A percentile compares a stretch with the other conserved stretches of the same genome.
Evolutionary conservation across 1,140 invertebrate species (phyloP).

Genomic region (Conopomorpha cramerella): DNA sequence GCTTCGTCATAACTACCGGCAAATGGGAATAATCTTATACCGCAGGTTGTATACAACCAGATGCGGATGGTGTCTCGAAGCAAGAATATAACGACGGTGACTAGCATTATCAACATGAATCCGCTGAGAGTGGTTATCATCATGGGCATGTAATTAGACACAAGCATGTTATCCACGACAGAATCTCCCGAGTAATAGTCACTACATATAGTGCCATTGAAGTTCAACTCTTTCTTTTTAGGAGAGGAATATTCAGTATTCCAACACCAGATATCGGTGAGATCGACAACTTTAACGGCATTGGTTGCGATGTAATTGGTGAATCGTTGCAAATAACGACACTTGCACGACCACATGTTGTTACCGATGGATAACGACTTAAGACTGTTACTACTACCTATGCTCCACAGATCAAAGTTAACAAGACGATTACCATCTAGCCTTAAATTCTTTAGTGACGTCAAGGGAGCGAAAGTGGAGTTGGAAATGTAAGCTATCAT

Average conservation of each 20-base stretch:
- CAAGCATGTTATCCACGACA: slow-evolving; percentile 80
- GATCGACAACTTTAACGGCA: slow-evolving; percentile 75
- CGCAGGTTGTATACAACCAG: slow-evolving; percentile 88
- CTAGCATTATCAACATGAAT: slow-evolving; percentile 71
- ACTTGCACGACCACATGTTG: slow-evolving; percentile 90
- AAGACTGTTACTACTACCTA: slow-evolving; percentile 70
- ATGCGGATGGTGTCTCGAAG: slow-evolving; percentile 83
- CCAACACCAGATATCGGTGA: slow-evolving; percentile 76
- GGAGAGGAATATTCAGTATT: slow-evolving; percentile 70
- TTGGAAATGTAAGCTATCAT: slow-evolving; percentile 77
- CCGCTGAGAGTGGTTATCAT: slow-evolving; percentile 77
- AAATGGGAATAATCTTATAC: slow-evolving; percentile 76
- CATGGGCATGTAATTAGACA: slow-evolving; percentile 82
- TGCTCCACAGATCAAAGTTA: slow-evolving; percentile 82
- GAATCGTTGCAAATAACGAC: slow-evolving; percentile 85
- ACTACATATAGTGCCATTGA: slow-evolving; percentile 81
- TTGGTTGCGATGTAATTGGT: slow-evolving; percentile 83
- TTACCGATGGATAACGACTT: slow-evolving; percentile 72
- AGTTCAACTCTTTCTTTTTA: slow-evolving; percentile 73
- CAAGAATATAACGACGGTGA: slow-evolving; percentile 77
- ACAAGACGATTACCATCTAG: slow-evolving; percentile 84
- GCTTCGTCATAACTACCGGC: slow-evolving; percentile 70
- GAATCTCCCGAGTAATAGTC: slow-evolving; percentile 82
- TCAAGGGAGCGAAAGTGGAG: slow-evolving; percentile 74
- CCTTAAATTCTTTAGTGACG: slow-evolving; percentile 76